Evolutionary conservation across 2,797 vertebrate genomes (phyloP).

Genomic region (Hephaestus fuliginosus): DNA sequence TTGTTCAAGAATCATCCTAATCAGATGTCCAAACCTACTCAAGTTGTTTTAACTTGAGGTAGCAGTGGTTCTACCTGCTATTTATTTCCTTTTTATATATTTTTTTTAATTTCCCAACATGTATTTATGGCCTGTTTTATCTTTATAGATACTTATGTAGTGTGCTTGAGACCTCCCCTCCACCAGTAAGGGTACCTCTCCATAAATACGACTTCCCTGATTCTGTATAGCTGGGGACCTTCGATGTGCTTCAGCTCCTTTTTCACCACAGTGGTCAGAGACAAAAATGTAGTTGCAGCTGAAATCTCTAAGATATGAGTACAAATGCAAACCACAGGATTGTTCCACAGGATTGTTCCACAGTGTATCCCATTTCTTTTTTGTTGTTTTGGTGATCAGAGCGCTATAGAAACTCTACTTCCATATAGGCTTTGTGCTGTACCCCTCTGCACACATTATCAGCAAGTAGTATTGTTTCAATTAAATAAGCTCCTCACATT

Average conservation of each 20-base stretch:
- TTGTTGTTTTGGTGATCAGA: too few species aligned
- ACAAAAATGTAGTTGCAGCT: too few species aligned
- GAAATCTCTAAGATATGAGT: too few species aligned
- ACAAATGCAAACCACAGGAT: not conserved
- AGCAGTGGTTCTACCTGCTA: not conserved
- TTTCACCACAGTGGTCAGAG: not conserved
- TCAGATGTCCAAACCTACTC: conserved; percentile 33
- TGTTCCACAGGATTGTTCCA: not conserved
- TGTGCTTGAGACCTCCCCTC: not conserved
- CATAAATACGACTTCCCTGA: not conserved
- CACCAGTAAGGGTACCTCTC: not conserved
- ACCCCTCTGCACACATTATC: not conserved
- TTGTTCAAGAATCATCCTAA: conserved; percentile 28
- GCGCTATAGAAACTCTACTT: not conserved
- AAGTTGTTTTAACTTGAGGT: conserved; percentile 6
- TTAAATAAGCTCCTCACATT: not conserved
- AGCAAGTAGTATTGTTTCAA: not conserved
- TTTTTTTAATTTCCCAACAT: not conserved
- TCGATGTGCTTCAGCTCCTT: not conserved
- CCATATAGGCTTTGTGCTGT: not conserved
- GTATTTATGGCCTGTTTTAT: not conserved
- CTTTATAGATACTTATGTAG: not conserved
- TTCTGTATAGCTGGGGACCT: not conserved
- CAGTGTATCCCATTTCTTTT: too few species aligned
- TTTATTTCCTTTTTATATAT: not conserved